Evolutionary conservation across 2,888 invertebrate species (phyloP).

Genomic region (Sarcophaga caerulescens): DNA sequence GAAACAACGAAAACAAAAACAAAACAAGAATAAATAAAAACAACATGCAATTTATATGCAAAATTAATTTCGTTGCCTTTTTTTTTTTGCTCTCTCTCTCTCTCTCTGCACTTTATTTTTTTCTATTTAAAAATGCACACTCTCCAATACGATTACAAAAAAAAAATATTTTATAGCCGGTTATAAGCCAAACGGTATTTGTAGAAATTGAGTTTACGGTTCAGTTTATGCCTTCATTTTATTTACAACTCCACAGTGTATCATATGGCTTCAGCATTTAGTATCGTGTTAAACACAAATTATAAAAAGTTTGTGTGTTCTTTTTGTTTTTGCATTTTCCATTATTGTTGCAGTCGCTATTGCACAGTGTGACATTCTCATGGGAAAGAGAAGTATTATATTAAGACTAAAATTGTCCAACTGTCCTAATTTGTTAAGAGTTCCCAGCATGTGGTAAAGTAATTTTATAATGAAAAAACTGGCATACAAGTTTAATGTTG

Average conservation of each 20-base stretch:
- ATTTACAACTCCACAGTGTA: conserved; percentile 46
- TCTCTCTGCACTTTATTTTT: not conserved
- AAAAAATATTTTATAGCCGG: not conserved
- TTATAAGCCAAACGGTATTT: not conserved
- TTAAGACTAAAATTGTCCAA: not conserved
- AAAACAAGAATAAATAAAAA: not conserved
- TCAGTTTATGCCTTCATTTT: conserved; percentile 20
- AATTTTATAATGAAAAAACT: too few species aligned
- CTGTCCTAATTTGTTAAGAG: not conserved
- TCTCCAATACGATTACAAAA: not conserved
- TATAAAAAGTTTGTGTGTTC: conserved; percentile 15
- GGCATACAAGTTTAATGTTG: too few species aligned
- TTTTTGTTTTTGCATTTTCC: not conserved
- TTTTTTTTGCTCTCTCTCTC: too few species aligned
- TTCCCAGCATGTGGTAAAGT: not conserved
- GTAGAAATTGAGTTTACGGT: not conserved
- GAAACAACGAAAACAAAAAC: not conserved
- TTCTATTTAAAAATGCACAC: not conserved
- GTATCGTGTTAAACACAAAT: conserved; percentile 58
- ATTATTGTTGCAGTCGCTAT: not conserved
- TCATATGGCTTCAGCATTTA: conserved; percentile 37
- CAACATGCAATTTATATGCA: conserved; percentile 58
- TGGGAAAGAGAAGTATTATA: not conserved
- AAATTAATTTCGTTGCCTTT: conserved; percentile 48
- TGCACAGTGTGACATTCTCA: not conserved